These are phyloP conservation scores for Leptopterna dolabrata DNA, from an alignment of 2,888 invertebrate genomes.

Conservation along the genomic window DNA sequence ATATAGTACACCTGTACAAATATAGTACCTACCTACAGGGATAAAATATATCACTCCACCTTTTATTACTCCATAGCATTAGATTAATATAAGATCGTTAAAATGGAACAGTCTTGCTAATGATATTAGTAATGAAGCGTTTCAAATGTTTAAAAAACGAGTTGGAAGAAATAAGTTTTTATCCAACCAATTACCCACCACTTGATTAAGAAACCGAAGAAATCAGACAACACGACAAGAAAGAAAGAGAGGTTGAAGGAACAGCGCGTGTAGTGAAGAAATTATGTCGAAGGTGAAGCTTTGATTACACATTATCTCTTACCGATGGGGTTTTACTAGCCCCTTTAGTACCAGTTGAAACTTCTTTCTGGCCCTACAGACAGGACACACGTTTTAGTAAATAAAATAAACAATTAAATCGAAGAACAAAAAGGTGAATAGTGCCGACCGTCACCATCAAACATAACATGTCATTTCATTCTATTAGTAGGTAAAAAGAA, in stretches of 20 bases:
- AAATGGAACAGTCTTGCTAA: too few relatives aligned
- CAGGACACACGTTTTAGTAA: constrained; percentile 49
- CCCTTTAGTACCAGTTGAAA: constrained; percentile 48
- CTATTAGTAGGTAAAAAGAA: constrained; percentile 39
- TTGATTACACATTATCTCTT: constrained; percentile 34
- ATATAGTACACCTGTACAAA: too few relatives aligned
- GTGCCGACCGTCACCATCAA: constrained; percentile 41
- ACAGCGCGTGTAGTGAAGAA: constrained; percentile 47
- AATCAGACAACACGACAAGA: not conserved
- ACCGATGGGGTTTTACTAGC: constrained; percentile 50
- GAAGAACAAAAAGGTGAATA: constrained; percentile 13
- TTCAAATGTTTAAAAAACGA: too few relatives aligned
- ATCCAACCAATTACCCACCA: not conserved
- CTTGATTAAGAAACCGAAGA: not conserved
- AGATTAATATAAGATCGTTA: too few relatives aligned
- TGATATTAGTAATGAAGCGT: too few relatives aligned
- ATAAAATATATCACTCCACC: too few relatives aligned
- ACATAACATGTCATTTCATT: constrained; percentile 29
- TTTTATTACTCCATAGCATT: too few relatives aligned
- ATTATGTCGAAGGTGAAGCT: constrained; percentile 49
- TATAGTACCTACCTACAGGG: too few relatives aligned
- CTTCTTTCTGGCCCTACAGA: constrained; percentile 52
- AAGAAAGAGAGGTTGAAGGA: constrained; percentile 31
- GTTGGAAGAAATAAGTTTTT: too few relatives aligned
- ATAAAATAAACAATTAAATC: not conserved